phyloP scores from a whole-genome alignment of 1,140 invertebrate genomes.

The Colletes gigas region DNA sequence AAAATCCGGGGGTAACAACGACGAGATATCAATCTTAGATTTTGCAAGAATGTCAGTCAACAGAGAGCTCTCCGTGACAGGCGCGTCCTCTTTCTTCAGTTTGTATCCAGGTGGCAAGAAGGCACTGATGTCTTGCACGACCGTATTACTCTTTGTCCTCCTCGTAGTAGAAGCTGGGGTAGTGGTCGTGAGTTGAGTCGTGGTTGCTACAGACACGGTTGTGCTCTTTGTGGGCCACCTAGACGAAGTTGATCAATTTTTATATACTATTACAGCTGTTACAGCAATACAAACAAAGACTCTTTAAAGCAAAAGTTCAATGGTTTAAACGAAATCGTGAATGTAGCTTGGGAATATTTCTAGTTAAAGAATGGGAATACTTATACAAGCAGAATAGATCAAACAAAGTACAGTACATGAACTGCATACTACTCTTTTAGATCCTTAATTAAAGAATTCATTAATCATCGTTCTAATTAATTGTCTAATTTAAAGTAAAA shows the following conservation, averaged over 20 bases:
- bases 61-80: slow-evolving; percentile 71
- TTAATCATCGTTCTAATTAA: too few relatives aligned
- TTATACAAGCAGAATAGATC: too few relatives aligned
- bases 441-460: too few relatives aligned
- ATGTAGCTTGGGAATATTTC: too few relatives aligned
- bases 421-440: too few relatives aligned
- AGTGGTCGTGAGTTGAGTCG: slow-evolving; percentile 19
- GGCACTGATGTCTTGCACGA: slow-evolving; percentile 82
- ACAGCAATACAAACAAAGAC: too few relatives aligned
- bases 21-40: slow-evolving; percentile 83
- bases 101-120: slow-evolving; percentile 86
- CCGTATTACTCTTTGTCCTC: slow-evolving; percentile 47
- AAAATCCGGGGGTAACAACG: slow-evolving; percentile 85
- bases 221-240: slow-evolving; percentile 59
- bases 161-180: slow-evolving; percentile 7
- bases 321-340: not conserved
- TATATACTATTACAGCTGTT: not conserved
- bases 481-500: too few relatives aligned
- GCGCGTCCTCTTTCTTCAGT: slow-evolving; percentile 76
- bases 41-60: slow-evolving; percentile 75
- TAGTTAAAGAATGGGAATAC: too few relatives aligned
- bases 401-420: too few relatives aligned
- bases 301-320: not conserved
- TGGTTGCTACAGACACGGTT: slow-evolving; percentile 47
- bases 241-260: not conserved